Evolutionary conservation across 35 echinoderm and acorn worm genomes (phyloP), one percentile per base, ranked within the genome.

Genomic region (Anneissia japonica): DNA sequence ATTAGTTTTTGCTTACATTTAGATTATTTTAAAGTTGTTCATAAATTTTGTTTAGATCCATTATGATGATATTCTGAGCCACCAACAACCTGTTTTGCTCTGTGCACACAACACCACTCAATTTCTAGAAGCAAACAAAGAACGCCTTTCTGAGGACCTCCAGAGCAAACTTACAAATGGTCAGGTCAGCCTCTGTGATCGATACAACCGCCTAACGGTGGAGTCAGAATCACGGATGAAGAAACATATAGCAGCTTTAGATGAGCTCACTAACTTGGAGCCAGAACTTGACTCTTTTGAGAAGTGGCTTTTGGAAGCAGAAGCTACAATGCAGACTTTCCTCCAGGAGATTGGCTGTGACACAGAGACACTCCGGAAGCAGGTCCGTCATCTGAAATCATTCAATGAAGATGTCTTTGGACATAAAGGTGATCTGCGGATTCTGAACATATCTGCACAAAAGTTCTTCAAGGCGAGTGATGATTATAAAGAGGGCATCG

Each of bases 81-180:
- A 92, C 83, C 96, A 99, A 76, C 96, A 99, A 38, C 96, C 96
- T 30, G 89, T 99, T 30, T 76, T 94, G n/a, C 76, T 94, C 38
- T 93, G 92, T 32, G 76, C 93, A 1, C 96, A 99, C 84, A 92
- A 91, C 86, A 91, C 96, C 0, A 73, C 94, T 30, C 81, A 89
- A 29, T 93, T 99, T 75, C 86, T 99, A 37, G 90, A 91, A 7
- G 64, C 81, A 5, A 82, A 86, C 77, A 46, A 75, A 74, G 38
- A 79, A 3, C 75, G 94, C 21, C 86, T 99, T 10, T 77, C 82
- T 39, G 89, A 93, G 0, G 96, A 99, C n/a, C 79, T 91, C 38
- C 74, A 86, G 31, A 91, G 91, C 38, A 99, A 99, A 72, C 96
- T 99, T 7, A 86, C 91, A 72, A 92, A 91, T 43, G 89, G 92